Base-by-base conservation (phyloP, 2,113 vertebrate genomes). In the Addax nasomaculatus region DNA sequence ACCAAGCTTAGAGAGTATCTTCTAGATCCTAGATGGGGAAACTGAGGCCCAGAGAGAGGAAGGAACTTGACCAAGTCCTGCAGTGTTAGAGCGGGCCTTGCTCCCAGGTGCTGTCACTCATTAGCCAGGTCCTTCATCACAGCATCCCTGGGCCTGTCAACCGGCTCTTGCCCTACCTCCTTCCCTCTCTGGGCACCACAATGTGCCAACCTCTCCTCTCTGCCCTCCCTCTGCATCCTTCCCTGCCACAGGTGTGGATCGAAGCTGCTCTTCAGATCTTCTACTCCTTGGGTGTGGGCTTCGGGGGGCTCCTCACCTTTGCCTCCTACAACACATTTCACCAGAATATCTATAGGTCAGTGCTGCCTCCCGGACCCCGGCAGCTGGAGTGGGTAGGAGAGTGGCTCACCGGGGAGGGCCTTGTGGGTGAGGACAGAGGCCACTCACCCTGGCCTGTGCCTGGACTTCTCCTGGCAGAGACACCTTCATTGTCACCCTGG, bases 321-420 rank as follows among this genome's bases (percentile, higher is more conserved):
- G 99, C 99, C 36, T 99, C 99, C 0, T 99, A 99, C 97, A 99
- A 99, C 98, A 99, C 99, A 3, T 99, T 99, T 96, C 99, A 99
- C 97, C 99, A 99, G 97, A 99, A 99, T 93, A 99, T 99, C 96
- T 99, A 99, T 97, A 99, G 99, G 99, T 99, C 95, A 90, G 96
- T 97, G 95, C 51, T 14, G 33, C 78, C 93, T 55, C 49, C 53
- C 29, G 27, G 89, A 43, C 33, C 58, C 53, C 0, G 2, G 12
- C 25, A 30, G 25, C 80, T 3, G 0, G 10, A 70, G 33, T 27
- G 4, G n/a, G 55, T n/a, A 86, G 80, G 80, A 45, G 53, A 39
- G n/a, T 7, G 47, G 15, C 53, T 51, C 2, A 12, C 57, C 2
- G 0, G 85, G 39, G 94, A 47, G 57, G 94, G 51, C 39, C 89